These are phyloP conservation scores for Beroe ovata DNA, from an alignment of 37 sponge, comb jelly and placozoan genomes.

Conservation along the genomic window DNA sequence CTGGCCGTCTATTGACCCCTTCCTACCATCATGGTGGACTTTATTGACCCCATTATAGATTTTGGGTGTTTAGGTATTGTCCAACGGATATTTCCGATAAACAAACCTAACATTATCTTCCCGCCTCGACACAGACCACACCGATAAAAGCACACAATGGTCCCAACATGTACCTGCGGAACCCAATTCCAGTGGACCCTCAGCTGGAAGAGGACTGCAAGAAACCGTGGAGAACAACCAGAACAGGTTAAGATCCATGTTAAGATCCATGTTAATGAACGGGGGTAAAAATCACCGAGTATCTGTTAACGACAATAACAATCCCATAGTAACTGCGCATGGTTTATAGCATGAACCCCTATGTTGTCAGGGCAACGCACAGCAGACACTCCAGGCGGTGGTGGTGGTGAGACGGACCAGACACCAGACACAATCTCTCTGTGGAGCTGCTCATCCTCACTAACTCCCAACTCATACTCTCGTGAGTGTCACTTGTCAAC, in stretches of 20 bases:
- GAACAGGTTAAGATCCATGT: not conserved
- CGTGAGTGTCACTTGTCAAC: not conserved
- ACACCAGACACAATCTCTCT: constrained; percentile 17
- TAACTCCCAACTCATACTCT: constrained; percentile 9
- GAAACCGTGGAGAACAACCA: constrained; percentile 48
- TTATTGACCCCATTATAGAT: no score
- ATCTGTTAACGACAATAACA: no score
- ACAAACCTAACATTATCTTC: no score
- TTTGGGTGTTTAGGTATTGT: no score
- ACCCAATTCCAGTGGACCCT: constrained; percentile 39
- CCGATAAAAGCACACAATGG: constrained; percentile 65
- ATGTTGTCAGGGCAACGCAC: not conserved
- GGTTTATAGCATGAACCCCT: no score
- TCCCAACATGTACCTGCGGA: constrained; percentile 48
- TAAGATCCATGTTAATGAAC: no score
- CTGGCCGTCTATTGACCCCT: no score
- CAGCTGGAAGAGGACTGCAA: constrained; percentile 59
- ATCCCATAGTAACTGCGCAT: no score
- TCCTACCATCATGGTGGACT: no score
- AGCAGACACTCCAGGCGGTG: not conserved
- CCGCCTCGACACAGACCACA: constrained; percentile 57
- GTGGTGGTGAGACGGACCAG: no score
- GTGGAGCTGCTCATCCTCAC: constrained; percentile 58
- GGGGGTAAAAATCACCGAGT: no score
- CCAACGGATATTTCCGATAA: no score